These are phyloP conservation scores for Drosophila peninsularis DNA, from an alignment of 2,888 invertebrate species.

Conservation along the genomic window DNA sequence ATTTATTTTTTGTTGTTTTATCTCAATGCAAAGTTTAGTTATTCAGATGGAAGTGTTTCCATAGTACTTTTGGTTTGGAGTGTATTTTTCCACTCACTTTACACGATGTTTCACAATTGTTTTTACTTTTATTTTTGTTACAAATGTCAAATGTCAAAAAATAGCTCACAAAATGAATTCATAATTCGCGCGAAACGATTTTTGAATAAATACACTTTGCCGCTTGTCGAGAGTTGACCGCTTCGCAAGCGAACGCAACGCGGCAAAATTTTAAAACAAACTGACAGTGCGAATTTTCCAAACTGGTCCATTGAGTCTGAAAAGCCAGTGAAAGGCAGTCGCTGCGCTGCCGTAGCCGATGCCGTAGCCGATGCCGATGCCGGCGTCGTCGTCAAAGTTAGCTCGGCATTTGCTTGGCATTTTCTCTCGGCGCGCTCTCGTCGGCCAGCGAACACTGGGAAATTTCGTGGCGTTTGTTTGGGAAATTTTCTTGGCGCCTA, in stretches of 20 bases:
- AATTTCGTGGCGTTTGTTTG: conserved; percentile 68
- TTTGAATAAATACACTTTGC: conserved; percentile 1
- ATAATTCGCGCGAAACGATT: conserved; percentile 16
- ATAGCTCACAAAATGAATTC: conserved; percentile 14
- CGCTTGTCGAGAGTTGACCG: conserved; percentile 11
- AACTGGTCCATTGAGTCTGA: conserved; percentile 73
- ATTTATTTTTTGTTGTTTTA: conserved; percentile 2
- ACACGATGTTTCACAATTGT: background rate
- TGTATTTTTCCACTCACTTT: background rate
- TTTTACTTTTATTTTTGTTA: background rate
- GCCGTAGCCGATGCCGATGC: conserved; percentile 24
- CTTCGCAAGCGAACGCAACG: conserved; percentile 65
- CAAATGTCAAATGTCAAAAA: background rate
- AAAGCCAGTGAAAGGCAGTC: conserved; percentile 63
- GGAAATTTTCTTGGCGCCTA: conserved; percentile 61
- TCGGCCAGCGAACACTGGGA: conserved; percentile 57
- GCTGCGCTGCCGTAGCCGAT: conserved; percentile 36
- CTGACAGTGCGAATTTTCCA: conserved; percentile 80
- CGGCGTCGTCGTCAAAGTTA: conserved; percentile 26
- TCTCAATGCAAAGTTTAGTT: conserved; percentile 25
- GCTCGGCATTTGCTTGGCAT: conserved; percentile 23
- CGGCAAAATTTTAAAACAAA: conserved; percentile 80
- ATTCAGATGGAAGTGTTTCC: conserved; percentile 22
- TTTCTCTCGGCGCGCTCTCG: conserved; percentile 40
- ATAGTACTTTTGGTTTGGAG: conserved; percentile 5